phyloP scores from a whole-genome alignment of 92 coral and sea anemone species.

The Nematostella vectensis region DNA sequence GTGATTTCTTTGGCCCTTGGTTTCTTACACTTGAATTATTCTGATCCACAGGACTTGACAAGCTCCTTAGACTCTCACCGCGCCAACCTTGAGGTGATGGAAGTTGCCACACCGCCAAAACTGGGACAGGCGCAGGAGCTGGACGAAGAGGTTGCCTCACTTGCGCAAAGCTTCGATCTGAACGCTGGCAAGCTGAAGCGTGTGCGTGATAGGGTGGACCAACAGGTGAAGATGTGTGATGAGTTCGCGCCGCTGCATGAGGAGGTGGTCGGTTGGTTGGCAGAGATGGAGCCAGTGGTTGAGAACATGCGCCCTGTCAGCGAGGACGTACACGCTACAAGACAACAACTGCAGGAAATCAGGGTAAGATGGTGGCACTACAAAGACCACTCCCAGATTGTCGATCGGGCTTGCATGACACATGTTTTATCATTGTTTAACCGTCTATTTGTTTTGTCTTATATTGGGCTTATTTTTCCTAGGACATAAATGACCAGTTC shows the following conservation, averaged over 20 bases:
- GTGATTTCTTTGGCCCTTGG: no score
- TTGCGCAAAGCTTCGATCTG: slow-evolving; percentile 58
- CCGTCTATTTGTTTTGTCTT: no score
- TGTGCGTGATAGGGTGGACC: slow-evolving; percentile 44
- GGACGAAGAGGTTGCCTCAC: slow-evolving; percentile 59
- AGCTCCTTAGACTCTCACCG: slow-evolving; percentile 57
- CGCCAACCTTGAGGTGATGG: slow-evolving; percentile 75
- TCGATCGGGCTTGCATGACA: not conserved
- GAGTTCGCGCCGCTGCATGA: slow-evolving; percentile 56
- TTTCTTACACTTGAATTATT: no score
- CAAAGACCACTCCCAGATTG: not conserved
- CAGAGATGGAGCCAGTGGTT: slow-evolving; percentile 49
- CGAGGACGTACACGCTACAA: slow-evolving; percentile 77
- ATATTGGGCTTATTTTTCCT: not conserved
- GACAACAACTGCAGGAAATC: slow-evolving; percentile 48
- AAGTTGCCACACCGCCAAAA: slow-evolving; percentile 55
- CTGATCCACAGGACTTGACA: no score
- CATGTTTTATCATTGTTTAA: no score
- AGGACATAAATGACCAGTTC: slow-evolving; percentile 78
- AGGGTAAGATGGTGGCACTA: slow-evolving; percentile 69
- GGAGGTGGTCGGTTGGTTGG: slow-evolving; percentile 63
- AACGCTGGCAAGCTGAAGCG: slow-evolving; percentile 68
- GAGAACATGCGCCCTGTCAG: slow-evolving; percentile 62
- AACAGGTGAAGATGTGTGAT: slow-evolving; percentile 62
- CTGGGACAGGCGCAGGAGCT: slow-evolving; percentile 53